A percentile compares a stretch with the other conserved stretches of the same genome.
phyloP scores from a whole-genome alignment of 2,113 vertebrate species.

The Sturnus vulgaris region DNA sequence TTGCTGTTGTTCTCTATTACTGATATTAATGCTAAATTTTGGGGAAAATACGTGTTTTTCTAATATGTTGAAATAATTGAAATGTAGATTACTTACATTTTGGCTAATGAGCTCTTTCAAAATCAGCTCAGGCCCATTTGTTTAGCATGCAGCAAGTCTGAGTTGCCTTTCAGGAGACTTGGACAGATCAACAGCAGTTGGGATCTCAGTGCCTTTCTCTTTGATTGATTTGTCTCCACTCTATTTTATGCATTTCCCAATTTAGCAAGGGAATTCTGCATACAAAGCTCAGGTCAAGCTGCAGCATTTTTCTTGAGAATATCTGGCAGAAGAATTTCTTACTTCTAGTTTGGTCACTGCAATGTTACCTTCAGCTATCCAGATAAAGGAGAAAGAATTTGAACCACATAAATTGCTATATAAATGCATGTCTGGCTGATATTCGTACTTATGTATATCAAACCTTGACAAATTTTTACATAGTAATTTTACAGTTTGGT shows the following conservation, averaged over 20 bases:
- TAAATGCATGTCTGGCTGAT: not conserved
- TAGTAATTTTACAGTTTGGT: not conserved
- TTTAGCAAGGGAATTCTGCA: not conserved
- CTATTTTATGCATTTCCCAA: not conserved
- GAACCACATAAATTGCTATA: not conserved
- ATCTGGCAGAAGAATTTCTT: not conserved
- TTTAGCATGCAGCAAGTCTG: not conserved
- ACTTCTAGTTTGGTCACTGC: not conserved
- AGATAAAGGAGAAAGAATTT: not conserved
- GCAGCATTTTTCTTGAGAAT: not conserved
- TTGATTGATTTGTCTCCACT: not conserved
- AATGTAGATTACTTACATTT: not conserved
- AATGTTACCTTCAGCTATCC: not conserved
- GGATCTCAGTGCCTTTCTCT: not conserved
- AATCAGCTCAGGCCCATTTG: not conserved
- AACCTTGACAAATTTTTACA: not conserved
- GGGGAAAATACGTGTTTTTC: not conserved
- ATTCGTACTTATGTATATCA: not conserved
- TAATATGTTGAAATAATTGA: not conserved
- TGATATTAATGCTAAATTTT: not conserved
- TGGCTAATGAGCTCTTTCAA: not conserved
- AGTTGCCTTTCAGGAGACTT: not conserved
- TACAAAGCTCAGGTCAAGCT: not conserved
- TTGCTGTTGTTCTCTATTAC: not conserved
- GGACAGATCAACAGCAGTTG: fast-evolving